Conservation (phyloP, 2,888 invertebrate species). For the Tuberolachnus salignus region DNA sequence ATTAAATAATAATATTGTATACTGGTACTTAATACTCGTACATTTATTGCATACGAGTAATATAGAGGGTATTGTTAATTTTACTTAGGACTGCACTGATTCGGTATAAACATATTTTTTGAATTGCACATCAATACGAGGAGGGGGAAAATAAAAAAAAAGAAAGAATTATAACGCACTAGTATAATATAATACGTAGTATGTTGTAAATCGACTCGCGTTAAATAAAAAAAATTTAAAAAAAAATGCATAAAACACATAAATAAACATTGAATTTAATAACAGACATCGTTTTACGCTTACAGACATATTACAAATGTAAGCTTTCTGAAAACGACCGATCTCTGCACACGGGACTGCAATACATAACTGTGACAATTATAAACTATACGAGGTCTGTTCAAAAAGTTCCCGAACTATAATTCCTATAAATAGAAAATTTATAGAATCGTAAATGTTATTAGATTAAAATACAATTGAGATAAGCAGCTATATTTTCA, state of each 20-base stretch:
- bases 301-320: constrained; percentile 15
- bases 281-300: constrained; percentile 6
- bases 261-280: constrained; percentile 18
- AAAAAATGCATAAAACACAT: background rate
- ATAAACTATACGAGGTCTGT: too few relatives aligned
- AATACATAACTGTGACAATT: too few relatives aligned
- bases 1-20: background rate
- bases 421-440: too few relatives aligned
- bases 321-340: constrained; percentile 20
- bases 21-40: background rate
- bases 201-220: background rate
- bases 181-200: background rate
- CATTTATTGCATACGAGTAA: background rate
- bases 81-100: background rate
- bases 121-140: constrained; percentile 11
- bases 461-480: too few relatives aligned
- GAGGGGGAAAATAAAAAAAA: background rate
- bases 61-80: background rate
- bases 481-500: too few relatives aligned
- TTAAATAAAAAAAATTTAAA: constrained; percentile 15
- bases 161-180: background rate
- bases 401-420: too few relatives aligned
- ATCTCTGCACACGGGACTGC: background rate
- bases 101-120: constrained; percentile 1
- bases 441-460: too few relatives aligned